Conservation (phyloP, 2,797 vertebrate species). For the Cirrhinus mrigala region DNA sequence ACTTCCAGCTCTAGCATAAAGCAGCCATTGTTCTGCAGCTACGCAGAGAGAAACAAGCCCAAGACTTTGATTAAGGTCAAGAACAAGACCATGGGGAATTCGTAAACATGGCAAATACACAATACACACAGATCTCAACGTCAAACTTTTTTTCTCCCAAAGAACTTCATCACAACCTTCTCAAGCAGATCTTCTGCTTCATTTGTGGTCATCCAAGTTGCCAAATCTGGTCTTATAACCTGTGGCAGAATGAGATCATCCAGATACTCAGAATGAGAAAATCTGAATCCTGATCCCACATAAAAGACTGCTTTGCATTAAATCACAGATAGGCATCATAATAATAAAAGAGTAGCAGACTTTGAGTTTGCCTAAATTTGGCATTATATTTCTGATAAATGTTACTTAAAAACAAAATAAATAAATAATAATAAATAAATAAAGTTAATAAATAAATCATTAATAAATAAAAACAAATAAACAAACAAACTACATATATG, state of each 20-base stretch:
- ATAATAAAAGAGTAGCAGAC: background rate
- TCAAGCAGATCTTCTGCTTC: background rate
- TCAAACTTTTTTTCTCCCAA: background rate
- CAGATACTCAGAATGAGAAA: background rate
- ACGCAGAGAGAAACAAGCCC: constrained; percentile 27
- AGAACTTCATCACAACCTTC: constrained; percentile 8
- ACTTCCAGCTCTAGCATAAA: constrained; percentile 27
- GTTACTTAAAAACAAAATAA: too few species aligned
- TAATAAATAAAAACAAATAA: too few species aligned
- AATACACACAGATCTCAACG: background rate
- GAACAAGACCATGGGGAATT: constrained; percentile 13
- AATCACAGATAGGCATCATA: background rate
- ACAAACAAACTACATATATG: too few species aligned
- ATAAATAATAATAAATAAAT: too few species aligned
- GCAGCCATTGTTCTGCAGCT: constrained; percentile 19
- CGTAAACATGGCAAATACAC: constrained; percentile 14
- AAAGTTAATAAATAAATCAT: too few species aligned
- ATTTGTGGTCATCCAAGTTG: constrained; percentile 3
- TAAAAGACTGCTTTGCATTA: background rate
- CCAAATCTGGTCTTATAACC: constrained; percentile 25
- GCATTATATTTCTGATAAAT: background rate
- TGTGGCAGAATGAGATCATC: background rate
- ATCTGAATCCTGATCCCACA: background rate
- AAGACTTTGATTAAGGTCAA: constrained; percentile 51
- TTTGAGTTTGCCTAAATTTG: background rate